Conservation (phyloP, 1,140 invertebrate genomes). For the Papilio xuthus region DNA sequence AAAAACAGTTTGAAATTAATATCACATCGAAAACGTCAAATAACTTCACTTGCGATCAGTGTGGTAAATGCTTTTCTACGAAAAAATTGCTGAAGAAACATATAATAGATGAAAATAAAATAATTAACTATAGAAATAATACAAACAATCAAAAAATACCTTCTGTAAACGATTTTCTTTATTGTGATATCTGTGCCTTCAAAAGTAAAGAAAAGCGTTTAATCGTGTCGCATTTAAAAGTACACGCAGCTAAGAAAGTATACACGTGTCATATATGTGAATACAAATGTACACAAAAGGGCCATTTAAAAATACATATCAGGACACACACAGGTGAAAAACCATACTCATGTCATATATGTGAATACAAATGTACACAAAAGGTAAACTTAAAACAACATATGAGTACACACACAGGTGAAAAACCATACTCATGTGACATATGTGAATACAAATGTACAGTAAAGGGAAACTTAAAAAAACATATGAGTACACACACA, state of each 20-base stretch:
- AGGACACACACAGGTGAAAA: neutral
- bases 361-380: neutral
- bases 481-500: neutral
- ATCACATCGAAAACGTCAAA: neutral
- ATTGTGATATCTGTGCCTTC: conserved; percentile 23
- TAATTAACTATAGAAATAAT: neutral
- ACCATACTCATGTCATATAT: neutral
- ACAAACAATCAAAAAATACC: neutral
- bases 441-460: conserved; percentile 14
- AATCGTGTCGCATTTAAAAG: conserved; percentile 12
- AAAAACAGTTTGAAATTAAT: neutral
- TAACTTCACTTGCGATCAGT: neutral
- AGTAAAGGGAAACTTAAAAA: neutral
- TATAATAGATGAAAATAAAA: neutral
- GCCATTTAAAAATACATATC: neutral
- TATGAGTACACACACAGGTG: neutral
- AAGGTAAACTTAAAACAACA: neutral
- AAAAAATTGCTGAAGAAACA: neutral
- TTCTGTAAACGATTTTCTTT: neutral
- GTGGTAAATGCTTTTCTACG: neutral
- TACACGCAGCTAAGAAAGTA: conserved; percentile 2
- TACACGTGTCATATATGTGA: conserved; percentile 18
- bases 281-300: too few relatives aligned
- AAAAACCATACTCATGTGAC: neutral
- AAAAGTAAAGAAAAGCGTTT: conserved; percentile 7